A percentile compares a stretch with the other conserved stretches of the same genome.
These are phyloP conservation scores for Australoheros scitulus DNA, from an alignment of 2,113 vertebrate genomes.

Conservation along the genomic window DNA sequence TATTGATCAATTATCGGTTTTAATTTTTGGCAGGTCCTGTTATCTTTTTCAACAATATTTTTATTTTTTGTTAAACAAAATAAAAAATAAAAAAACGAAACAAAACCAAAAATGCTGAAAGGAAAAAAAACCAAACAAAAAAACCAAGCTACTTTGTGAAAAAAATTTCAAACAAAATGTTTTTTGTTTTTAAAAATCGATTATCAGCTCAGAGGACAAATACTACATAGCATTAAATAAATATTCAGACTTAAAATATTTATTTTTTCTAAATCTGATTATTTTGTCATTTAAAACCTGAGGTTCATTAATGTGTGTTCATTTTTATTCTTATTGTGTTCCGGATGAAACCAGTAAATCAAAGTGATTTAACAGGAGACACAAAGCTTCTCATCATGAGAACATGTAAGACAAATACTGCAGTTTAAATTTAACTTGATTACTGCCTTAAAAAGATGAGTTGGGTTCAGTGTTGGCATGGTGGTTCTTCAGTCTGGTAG, in stretches of 20 bases:
- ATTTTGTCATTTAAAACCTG: too few relatives aligned
- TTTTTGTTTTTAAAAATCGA: too few relatives aligned
- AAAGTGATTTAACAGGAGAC: not conserved
- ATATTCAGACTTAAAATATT: not conserved
- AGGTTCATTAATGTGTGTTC: too few relatives aligned
- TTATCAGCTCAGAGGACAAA: not conserved
- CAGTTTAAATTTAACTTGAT: not conserved
- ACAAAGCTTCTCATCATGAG: not conserved
- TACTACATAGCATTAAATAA: not conserved
- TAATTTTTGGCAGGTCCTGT: not conserved
- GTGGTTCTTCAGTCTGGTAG: not conserved
- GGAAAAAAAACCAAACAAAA: too few relatives aligned
- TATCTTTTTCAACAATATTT: not conserved
- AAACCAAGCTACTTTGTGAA: not conserved
- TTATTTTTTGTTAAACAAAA: not conserved
- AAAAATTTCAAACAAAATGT: too few relatives aligned
- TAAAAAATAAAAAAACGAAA: too few relatives aligned
- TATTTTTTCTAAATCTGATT: too few relatives aligned
- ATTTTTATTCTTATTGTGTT: too few relatives aligned
- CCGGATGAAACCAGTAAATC: not conserved
- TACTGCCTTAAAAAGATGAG: not conserved
- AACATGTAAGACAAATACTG: not conserved
- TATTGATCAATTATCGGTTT: not conserved
- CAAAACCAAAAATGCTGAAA: too few relatives aligned
- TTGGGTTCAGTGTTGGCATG: not conserved